Evolutionary conservation across 2,113 vertebrate species (phyloP), one percentile per base, ranked within the genome.

Genomic region (Setophaga kirtlandii): DNA sequence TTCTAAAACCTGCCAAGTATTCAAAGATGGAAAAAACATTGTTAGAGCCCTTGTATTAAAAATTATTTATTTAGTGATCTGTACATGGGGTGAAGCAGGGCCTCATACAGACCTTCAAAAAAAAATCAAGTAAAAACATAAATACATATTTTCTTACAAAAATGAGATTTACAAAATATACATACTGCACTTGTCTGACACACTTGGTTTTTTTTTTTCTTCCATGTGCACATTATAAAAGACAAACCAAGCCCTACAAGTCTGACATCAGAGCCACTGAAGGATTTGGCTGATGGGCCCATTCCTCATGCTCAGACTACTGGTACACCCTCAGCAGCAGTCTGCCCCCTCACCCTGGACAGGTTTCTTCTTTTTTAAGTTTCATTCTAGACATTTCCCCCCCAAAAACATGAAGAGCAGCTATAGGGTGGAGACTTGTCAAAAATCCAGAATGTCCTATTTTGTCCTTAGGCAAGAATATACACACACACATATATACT

Each of bases 21-120:
- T 87, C 73, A 33, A 74, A 77, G 63, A 92, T 30, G 14, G 21
- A 65, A 95, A 94, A 35, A 95, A 97, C 15, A 1, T 88, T n/a
- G 67, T 46, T 52, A 56, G 39, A 93, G 44, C 56, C 41, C 30
- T 94, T 85, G 65, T 97, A 97, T 92, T 96, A 95, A 98, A 98
- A 98, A 97, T 97, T 97, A 98, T 99, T 99, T 99, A 99, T 99
- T 99, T 97, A 97, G 98, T 98, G 98, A 98, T 98, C 98, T 99
- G 98, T 98, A 98, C 98, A 98, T 87, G 97, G 98, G 95, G 97
- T 98, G 96, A 98, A 98, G 97, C 98, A 98, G 97, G 97, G 96
- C 96, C 96, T 98, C 97, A 95, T 98, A 97, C 97, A 98, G 97
- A 97, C 95, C 94, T 96, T 97, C 84, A 46, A 46, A 46, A 97